phyloP scores from a whole-genome alignment of 1,140 invertebrate genomes.

The Lucilia cuprina region DNA sequence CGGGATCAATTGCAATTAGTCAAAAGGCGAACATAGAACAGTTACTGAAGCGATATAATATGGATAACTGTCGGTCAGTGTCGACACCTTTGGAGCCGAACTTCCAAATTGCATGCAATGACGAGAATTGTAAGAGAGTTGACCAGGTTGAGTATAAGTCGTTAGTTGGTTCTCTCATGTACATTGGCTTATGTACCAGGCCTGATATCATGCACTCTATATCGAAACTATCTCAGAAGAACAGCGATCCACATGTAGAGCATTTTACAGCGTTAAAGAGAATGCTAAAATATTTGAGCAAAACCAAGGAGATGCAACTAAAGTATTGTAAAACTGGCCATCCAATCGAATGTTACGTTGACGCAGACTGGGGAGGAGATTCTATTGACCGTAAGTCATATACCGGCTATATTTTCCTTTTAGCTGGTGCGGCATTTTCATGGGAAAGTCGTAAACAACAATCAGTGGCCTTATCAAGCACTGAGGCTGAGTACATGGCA shows the following conservation, averaged over 20 bases:
- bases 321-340: constrained; percentile 5
- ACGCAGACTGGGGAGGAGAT: constrained; percentile 54
- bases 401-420: constrained; percentile 57
- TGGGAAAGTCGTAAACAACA: constrained; percentile 56
- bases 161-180: constrained; percentile 17
- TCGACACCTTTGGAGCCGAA: neutral
- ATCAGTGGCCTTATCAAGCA: constrained; percentile 19
- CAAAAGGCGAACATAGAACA: neutral
- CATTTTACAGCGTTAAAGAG: constrained; percentile 30
- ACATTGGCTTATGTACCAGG: neutral
- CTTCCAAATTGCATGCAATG: neutral
- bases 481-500: constrained; percentile 58
- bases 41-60: constrained; percentile 1
- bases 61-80: constrained; percentile 6
- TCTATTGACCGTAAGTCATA: constrained; percentile 51
- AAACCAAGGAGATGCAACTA: constrained; percentile 11
- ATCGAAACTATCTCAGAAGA: constrained; percentile 29
- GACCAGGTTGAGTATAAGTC: constrained; percentile 6
- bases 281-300: constrained; percentile 28
- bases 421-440: constrained; percentile 47
- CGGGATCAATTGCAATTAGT: constrained; percentile 5
- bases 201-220: neutral
- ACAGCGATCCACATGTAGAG: neutral
- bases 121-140: constrained; percentile 16
- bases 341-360: constrained; percentile 12